Evolutionary conservation across 2,888 invertebrate genomes (phyloP).

Genomic region (Halictus quadricinctus): DNA sequence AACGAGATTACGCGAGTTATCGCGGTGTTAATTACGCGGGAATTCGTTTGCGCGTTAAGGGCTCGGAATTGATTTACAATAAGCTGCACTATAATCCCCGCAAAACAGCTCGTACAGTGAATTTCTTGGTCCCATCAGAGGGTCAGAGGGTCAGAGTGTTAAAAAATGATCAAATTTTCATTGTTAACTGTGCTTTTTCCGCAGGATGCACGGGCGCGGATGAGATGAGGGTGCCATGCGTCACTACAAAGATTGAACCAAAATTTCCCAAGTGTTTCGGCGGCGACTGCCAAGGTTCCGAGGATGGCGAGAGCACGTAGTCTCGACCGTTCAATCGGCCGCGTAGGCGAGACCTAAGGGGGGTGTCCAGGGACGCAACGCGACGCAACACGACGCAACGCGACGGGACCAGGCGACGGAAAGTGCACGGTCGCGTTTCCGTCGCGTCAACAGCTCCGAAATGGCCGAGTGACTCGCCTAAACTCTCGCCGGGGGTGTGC

Average conservation of each 20-base stretch:
- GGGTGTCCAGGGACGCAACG: background rate
- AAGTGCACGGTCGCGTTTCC: background rate
- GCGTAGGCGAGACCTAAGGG: background rate
- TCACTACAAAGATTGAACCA: constrained; percentile 5
- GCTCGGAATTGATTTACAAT: constrained; percentile 23
- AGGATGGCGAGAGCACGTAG: background rate
- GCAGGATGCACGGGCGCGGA: background rate
- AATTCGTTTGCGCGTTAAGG: constrained; percentile 9
- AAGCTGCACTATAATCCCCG: background rate
- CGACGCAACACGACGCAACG: background rate
- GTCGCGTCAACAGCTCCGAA: background rate
- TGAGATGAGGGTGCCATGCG: constrained; percentile 42
- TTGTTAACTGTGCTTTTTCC: background rate
- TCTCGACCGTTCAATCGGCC: constrained; percentile 24
- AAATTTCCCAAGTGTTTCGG: constrained; percentile 62
- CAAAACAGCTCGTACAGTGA: background rate
- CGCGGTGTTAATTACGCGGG: background rate
- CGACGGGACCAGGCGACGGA: background rate
- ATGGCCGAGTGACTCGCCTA: background rate
- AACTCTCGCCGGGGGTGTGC: constrained; percentile 1
- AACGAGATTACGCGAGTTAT: constrained; percentile 17
- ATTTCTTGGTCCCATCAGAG: no score
- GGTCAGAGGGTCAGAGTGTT: no score
- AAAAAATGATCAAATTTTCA: no score
- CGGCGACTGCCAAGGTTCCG: constrained; percentile 58